Percentiles rank a stretch among this genome's conserved stretches.
phyloP scores from a whole-genome alignment of 2,113 vertebrate genomes.

The Ornithorhynchus anatinus region DNA sequence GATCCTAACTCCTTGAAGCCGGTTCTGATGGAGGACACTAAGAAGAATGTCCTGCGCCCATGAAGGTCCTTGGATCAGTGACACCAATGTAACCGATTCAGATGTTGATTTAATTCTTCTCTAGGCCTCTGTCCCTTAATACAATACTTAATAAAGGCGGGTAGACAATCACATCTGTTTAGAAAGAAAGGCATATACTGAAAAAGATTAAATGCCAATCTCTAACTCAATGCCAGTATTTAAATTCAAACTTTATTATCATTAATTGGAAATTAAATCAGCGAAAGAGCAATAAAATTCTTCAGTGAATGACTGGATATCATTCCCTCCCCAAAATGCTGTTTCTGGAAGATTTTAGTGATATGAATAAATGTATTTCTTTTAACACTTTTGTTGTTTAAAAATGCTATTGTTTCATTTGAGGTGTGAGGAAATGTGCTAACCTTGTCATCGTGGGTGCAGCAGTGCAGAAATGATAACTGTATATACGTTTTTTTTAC shows the following conservation, averaged over 20 bases:
- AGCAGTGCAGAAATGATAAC: slow-evolving; percentile 75
- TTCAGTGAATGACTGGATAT: not conserved
- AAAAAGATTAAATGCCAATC: slow-evolving; percentile 14
- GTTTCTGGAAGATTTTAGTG: slow-evolving; percentile 45
- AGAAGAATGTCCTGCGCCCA: not conserved
- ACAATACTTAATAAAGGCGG: not conserved
- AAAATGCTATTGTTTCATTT: slow-evolving; percentile 73
- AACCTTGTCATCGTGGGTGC: slow-evolving; percentile 72
- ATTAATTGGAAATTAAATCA: slow-evolving; percentile 44
- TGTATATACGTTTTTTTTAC: slow-evolving; percentile 68
- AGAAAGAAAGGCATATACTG: not conserved
- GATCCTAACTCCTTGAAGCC: not conserved
- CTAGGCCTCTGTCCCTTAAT: slow-evolving; percentile 25
- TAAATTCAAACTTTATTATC: slow-evolving; percentile 11
- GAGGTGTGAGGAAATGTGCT: slow-evolving; percentile 69
- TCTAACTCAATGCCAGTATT: not conserved
- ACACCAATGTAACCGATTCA: slow-evolving; percentile 41
- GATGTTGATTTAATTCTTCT: slow-evolving; percentile 25
- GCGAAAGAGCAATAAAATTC: slow-evolving; percentile 22
- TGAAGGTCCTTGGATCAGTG: too few species aligned
- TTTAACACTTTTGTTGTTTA: slow-evolving; percentile 67
- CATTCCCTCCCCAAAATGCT: slow-evolving; percentile 37
- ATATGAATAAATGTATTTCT: slow-evolving; percentile 67
- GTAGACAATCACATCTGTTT: slow-evolving; percentile 26
- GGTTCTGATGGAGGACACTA: not conserved